phyloP scores from a whole-genome alignment of 2,797 vertebrate species.

The Bradypus variegatus region DNA sequence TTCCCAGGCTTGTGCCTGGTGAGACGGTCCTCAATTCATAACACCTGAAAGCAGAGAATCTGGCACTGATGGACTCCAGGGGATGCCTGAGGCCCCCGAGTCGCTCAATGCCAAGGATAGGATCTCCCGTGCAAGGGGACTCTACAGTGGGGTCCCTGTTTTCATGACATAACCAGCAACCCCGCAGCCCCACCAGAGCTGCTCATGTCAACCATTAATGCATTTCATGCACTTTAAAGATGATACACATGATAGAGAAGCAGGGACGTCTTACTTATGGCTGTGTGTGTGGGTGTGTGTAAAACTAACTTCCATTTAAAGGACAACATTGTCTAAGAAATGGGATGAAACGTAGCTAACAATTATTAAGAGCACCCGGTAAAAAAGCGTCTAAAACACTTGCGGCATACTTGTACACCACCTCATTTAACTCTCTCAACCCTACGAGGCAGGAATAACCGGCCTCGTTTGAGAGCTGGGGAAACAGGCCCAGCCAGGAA shows the following conservation, averaged over 20 bases:
- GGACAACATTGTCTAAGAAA: not conserved
- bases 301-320: not conserved
- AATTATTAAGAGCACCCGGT: rapidly evolving
- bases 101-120: not conserved
- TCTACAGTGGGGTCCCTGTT: too few species aligned
- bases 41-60: not conserved
- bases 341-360: not conserved
- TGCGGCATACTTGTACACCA: too few species aligned
- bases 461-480: not conserved
- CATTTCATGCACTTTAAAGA: not conserved
- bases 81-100: not conserved
- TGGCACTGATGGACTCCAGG: not conserved
- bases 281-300: not conserved
- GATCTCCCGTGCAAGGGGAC: too few species aligned
- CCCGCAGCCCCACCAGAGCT: not conserved
- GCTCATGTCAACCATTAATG: too few species aligned
- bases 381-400: not conserved
- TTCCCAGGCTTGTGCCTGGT: not conserved
- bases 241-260: too few species aligned
- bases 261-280: not conserved
- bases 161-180: too few species aligned
- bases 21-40: not conserved
- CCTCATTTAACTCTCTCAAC: not conserved
- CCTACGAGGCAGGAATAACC: too few species aligned
- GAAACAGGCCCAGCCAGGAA: not conserved